Evolutionary conservation across 2,113 vertebrate species (phyloP).

Genomic region (Siniperca chuatsi): DNA sequence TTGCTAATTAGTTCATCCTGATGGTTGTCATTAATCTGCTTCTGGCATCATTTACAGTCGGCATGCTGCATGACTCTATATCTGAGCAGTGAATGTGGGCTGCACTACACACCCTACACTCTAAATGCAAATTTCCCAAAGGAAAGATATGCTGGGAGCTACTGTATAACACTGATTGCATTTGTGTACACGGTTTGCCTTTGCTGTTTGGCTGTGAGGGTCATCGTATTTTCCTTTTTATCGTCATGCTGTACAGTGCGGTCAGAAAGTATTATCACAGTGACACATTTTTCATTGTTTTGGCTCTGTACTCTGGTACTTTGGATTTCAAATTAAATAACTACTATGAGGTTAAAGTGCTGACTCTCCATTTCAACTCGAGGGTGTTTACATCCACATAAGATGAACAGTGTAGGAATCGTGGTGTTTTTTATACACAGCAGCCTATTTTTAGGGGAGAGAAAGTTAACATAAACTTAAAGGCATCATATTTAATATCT

Average conservation of each 20-base stretch:
- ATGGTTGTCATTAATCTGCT: slow-evolving; percentile 75
- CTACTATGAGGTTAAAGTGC: slow-evolving; percentile 25
- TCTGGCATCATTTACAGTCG: slow-evolving; percentile 65
- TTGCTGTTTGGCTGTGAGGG: slow-evolving; percentile 24
- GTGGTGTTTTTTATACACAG: neutral
- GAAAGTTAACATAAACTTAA: slow-evolving; percentile 2
- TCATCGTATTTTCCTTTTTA: slow-evolving; percentile 46
- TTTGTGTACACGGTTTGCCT: slow-evolving; percentile 40
- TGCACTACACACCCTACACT: slow-evolving; percentile 48
- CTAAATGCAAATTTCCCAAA: slow-evolving; percentile 68
- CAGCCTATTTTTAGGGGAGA: neutral
- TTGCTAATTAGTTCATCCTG: slow-evolving; percentile 75
- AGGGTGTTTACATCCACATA: slow-evolving; percentile 23
- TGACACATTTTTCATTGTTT: slow-evolving; percentile 44
- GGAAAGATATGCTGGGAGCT: slow-evolving; percentile 36
- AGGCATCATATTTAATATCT: slow-evolving; percentile 3
- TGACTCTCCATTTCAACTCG: slow-evolving; percentile 22
- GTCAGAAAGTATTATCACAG: slow-evolving; percentile 38
- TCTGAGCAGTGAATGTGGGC: slow-evolving; percentile 38
- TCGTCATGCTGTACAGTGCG: neutral
- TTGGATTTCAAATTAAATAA: slow-evolving; percentile 29
- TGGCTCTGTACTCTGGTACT: slow-evolving; percentile 14
- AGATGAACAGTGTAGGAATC: slow-evolving; percentile 5
- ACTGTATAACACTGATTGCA: slow-evolving; percentile 31
- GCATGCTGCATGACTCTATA: slow-evolving; percentile 49